Conservation (phyloP, 30 jellyfish, hydroid and myxozoan species). For the Rhopilema esculentum region DNA sequence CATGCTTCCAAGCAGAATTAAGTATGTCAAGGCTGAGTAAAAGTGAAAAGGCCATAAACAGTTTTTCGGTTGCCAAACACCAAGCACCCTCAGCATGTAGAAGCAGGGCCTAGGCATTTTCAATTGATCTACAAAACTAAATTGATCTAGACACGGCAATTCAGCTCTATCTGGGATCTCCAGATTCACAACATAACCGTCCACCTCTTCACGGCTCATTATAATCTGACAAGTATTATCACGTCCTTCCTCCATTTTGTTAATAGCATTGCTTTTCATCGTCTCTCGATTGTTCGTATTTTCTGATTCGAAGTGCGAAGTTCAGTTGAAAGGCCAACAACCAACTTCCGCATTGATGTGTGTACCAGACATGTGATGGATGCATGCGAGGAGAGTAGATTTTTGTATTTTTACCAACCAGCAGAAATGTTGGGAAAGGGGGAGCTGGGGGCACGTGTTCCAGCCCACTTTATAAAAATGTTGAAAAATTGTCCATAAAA, state of each 20-base stretch:
- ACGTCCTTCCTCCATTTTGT: neutral
- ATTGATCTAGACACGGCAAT: neutral
- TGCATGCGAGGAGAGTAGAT: too few relatives aligned
- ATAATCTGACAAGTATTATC: neutral
- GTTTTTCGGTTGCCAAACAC: constrained; percentile 84
- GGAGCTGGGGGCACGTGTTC: too few relatives aligned
- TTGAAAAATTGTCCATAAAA: too few relatives aligned
- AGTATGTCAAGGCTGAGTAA: constrained; percentile 19
- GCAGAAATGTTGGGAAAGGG: too few relatives aligned
- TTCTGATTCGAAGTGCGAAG: too few relatives aligned
- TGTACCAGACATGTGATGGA: too few relatives aligned
- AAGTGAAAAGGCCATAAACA: constrained; percentile 30
- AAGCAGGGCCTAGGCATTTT: constrained; percentile 84
- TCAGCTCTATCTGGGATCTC: neutral
- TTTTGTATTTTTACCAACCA: too few relatives aligned
- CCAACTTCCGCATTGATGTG: too few relatives aligned
- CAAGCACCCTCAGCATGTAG: constrained; percentile 61
- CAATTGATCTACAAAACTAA: constrained; percentile 16
- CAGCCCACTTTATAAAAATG: too few relatives aligned
- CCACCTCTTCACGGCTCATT: neutral
- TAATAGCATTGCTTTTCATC: neutral
- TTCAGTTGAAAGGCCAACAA: neutral
- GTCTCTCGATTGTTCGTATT: neutral
- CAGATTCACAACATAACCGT: constrained; percentile 4
- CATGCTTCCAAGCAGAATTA: constrained; percentile 31